Percentiles rank a stretch among this genome's conserved stretches.
Conservation (phyloP, 2,113 vertebrate genomes). For the Microcebus tavaratra region DNA sequence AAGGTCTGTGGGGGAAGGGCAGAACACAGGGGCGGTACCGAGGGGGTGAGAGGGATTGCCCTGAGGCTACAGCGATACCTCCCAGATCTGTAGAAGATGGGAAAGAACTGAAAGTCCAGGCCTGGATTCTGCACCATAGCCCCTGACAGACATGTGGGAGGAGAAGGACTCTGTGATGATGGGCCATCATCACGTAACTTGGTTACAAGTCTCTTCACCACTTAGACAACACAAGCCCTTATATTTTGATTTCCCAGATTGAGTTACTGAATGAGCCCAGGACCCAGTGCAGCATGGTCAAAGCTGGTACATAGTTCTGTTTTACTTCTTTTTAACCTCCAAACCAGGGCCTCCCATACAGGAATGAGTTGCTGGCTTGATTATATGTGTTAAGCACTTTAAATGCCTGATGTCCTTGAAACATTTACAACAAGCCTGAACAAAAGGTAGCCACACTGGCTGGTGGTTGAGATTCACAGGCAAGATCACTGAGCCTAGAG, state of each 20-base stretch:
- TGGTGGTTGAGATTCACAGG: neutral
- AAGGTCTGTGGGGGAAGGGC: neutral
- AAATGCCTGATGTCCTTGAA: neutral
- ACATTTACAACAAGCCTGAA: neutral
- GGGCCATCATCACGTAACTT: neutral
- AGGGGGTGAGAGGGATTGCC: neutral
- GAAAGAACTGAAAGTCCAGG: neutral
- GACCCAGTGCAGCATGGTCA: neutral
- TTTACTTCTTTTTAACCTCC: neutral
- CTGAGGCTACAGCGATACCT: accelerated
- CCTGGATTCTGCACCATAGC: neutral
- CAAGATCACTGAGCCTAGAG: neutral
- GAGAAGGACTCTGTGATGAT: neutral
- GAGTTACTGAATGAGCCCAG: neutral
- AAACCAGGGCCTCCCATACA: neutral
- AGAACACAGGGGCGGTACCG: neutral
- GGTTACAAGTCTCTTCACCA: neutral
- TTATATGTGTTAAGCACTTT: neutral
- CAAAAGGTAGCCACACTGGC: neutral
- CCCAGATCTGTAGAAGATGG: neutral
- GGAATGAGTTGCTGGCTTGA: neutral
- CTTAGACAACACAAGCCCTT: neutral
- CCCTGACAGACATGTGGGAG: neutral
- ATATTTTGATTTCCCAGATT: neutral
- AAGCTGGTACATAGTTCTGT: neutral